These are phyloP conservation scores for Drosophila willistoni DNA, from an alignment of 1,140 invertebrate genomes.

Conservation along the genomic window DNA sequence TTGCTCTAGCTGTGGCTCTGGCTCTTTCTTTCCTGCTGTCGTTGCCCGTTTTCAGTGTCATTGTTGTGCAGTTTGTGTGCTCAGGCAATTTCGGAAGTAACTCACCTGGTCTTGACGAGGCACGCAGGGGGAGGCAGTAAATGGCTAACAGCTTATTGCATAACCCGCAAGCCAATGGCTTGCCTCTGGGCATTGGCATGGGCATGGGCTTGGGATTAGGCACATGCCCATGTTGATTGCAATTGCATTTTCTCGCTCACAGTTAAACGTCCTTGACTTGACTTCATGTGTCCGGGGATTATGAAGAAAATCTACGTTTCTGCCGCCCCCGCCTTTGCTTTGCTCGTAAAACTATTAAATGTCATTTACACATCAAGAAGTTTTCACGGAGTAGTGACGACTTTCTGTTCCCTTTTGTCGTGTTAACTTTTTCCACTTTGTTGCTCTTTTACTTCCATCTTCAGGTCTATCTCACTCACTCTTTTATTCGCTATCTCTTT, in stretches of 20 bases:
- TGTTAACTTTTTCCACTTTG: slow-evolving; percentile 68
- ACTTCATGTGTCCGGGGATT: slow-evolving; percentile 3
- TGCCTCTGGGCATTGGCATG: slow-evolving; percentile 12
- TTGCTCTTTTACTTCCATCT: slow-evolving; percentile 51
- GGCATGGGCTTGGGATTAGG: slow-evolving; percentile 31
- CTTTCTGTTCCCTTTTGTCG: slow-evolving; percentile 33
- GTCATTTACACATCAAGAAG: slow-evolving; percentile 50
- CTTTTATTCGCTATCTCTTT: not conserved
- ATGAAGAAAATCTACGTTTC: not conserved
- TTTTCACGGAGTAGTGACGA: slow-evolving; percentile 42
- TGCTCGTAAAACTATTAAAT: slow-evolving; percentile 26
- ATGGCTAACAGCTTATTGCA: slow-evolving; percentile 67
- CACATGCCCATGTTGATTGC: slow-evolving; percentile 5
- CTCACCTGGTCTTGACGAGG: slow-evolving; percentile 51
- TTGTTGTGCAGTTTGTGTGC: slow-evolving; percentile 65
- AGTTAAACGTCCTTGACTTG: slow-evolving; percentile 11
- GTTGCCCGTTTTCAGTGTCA: slow-evolving; percentile 28
- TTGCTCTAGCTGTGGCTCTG: not conserved
- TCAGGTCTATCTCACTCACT: not conserved
- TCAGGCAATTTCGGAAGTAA: slow-evolving; percentile 51
- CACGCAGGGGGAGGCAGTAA: slow-evolving; percentile 5
- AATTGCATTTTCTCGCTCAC: slow-evolving; percentile 2
- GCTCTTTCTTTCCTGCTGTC: slow-evolving; percentile 3
- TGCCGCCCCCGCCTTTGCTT: not conserved
- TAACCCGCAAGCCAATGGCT: slow-evolving; percentile 55